phyloP scores from a whole-genome alignment of 2,888 invertebrate genomes.

The Apeira syringaria region DNA sequence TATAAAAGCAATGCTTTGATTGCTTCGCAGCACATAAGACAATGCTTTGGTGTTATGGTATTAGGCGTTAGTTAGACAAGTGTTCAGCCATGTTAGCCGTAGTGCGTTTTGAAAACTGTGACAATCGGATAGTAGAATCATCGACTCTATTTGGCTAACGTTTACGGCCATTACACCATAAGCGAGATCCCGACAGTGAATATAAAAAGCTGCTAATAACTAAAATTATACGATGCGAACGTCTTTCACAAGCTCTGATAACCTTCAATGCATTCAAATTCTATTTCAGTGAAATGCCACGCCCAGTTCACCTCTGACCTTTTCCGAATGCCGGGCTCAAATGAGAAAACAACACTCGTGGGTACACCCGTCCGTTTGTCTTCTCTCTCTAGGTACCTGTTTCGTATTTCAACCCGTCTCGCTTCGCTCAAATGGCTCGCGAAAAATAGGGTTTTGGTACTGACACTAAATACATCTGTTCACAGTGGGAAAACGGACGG shows the following conservation, averaged over 20 bases:
- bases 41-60: no score
- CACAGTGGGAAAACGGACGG: slow-evolving; percentile 19
- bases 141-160: no score
- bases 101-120: no score
- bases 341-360: slow-evolving; percentile 34
- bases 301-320: slow-evolving; percentile 41
- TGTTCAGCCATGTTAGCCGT: no score
- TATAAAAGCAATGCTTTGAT: no score
- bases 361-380: slow-evolving; percentile 29
- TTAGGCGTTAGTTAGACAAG: no score
- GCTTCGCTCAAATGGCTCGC: slow-evolving; percentile 31
- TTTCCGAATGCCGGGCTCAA: slow-evolving; percentile 33
- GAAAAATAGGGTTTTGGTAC: slow-evolving; percentile 28
- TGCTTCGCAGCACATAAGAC: no score
- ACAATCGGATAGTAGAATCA: no score
- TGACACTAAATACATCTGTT: no score
- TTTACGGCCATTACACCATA: no score
- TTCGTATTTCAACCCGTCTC: slow-evolving; percentile 23
- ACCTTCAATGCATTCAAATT: slow-evolving; percentile 34
- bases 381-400: slow-evolving; percentile 24
- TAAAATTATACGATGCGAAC: slow-evolving; percentile 1
- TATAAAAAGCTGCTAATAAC: no score
- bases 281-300: slow-evolving; percentile 43
- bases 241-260: slow-evolving; percentile 22
- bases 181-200: no score